Conservation (phyloP, 2,113 vertebrate genomes). For the Ginglymostoma cirratum region DNA sequence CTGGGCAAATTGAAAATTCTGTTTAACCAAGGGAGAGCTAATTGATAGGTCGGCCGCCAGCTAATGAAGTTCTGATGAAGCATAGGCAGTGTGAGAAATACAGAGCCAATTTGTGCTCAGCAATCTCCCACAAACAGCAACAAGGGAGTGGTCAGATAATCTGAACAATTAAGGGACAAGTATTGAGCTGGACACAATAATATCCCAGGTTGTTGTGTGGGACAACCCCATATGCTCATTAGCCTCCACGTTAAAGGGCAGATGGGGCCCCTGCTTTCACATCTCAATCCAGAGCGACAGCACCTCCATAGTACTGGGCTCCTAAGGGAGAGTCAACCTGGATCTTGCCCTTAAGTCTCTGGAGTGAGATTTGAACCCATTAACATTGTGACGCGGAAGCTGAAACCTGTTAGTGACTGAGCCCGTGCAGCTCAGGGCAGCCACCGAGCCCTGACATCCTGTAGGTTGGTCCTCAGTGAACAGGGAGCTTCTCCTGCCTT, state of each 20-base stretch:
- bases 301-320: not conserved
- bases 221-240: too few species aligned
- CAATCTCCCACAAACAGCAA: not conserved
- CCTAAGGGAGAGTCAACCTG: not conserved
- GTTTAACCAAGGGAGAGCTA: not conserved
- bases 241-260: not conserved
- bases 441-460: too few species aligned
- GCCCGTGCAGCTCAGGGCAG: too few species aligned
- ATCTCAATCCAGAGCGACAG: too few species aligned
- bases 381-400: too few species aligned
- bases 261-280: too few species aligned
- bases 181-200: not conserved
- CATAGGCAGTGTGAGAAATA: not conserved
- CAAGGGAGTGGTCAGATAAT: not conserved
- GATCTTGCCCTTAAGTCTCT: too few species aligned
- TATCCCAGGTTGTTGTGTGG: too few species aligned
- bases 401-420: too few species aligned
- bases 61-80: not conserved
- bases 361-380: too few species aligned
- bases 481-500: not conserved
- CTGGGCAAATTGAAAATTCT: not conserved
- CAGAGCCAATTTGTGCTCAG: not conserved
- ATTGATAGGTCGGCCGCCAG: not conserved
- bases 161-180: not conserved
- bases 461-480: too few species aligned